Evolutionary conservation across 2,113 vertebrate species (phyloP).

Genomic region (Tragelaphus strepsiceros): DNA sequence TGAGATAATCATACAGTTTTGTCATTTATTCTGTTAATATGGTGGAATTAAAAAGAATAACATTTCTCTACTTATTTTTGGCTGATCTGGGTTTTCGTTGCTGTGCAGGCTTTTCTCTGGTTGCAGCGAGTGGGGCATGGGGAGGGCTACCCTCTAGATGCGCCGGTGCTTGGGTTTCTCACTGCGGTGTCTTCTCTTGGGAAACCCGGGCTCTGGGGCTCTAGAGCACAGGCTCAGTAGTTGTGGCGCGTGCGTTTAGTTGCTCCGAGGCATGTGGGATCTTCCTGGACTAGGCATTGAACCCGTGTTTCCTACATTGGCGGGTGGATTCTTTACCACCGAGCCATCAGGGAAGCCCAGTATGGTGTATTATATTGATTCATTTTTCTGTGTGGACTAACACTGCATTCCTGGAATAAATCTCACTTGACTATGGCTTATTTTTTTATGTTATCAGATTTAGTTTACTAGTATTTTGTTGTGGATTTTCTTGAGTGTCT

Average conservation of each 20-base stretch:
- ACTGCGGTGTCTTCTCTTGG: neutral
- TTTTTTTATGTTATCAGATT: neutral
- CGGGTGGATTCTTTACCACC: neutral
- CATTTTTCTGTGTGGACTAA: neutral
- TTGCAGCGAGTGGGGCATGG: neutral
- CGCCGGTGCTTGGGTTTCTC: neutral
- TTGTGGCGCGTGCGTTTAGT: neutral
- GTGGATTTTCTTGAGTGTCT: neutral
- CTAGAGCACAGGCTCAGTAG: neutral
- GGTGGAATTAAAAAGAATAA: neutral
- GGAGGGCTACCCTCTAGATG: neutral
- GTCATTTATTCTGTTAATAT: neutral
- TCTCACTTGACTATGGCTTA: neutral
- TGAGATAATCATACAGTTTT: neutral
- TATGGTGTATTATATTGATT: neutral
- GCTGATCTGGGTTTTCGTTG: neutral
- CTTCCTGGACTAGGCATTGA: neutral
- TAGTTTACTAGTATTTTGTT: neutral
- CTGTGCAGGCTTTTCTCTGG: neutral
- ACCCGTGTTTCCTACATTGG: neutral
- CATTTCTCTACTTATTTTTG: neutral
- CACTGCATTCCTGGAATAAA: neutral
- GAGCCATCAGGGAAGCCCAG: neutral
- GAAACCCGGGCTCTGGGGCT: neutral
- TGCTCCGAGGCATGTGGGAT: neutral